phyloP scores from a whole-genome alignment of 2,113 vertebrate species.

The Setophaga petechia region DNA sequence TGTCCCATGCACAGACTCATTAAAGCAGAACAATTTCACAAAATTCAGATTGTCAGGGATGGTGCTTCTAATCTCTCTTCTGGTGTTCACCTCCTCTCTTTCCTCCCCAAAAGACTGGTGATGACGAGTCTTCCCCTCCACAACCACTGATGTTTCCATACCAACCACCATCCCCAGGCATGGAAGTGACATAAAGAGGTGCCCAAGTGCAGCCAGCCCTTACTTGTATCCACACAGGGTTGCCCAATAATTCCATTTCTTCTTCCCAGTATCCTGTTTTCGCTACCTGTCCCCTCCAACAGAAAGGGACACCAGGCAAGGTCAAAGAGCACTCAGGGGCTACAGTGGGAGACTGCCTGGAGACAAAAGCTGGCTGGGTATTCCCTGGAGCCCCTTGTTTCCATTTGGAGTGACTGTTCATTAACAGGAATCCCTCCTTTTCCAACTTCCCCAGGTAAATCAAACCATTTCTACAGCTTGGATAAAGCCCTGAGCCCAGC shows the following conservation, averaged over 20 bases:
- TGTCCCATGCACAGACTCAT: not conserved
- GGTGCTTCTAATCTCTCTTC: not conserved
- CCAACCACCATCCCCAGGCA: not conserved
- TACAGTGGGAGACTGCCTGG: not conserved
- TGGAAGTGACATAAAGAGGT: fast-evolving
- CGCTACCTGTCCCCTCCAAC: not conserved
- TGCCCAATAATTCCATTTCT: not conserved
- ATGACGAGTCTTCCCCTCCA: fast-evolving
- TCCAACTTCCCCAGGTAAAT: not conserved
- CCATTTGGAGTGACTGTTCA: not conserved
- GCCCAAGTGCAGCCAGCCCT: not conserved
- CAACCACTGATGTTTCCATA: not conserved
- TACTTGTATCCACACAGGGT: fast-evolving
- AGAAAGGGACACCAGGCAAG: not conserved
- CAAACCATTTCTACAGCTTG: not conserved
- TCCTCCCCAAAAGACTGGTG: not conserved
- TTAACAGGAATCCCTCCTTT: not conserved
- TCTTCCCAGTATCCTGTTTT: not conserved
- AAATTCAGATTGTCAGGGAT: not conserved
- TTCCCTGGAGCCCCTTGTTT: not conserved
- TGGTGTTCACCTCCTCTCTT: not conserved
- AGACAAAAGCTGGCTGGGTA: not conserved
- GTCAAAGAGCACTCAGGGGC: not conserved
- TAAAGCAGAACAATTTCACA: not conserved
- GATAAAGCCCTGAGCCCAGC: not conserved